Evolutionary conservation across 1,140 invertebrate species (phyloP).

Genomic region (Brachionus asplanchnoidis): DNA sequence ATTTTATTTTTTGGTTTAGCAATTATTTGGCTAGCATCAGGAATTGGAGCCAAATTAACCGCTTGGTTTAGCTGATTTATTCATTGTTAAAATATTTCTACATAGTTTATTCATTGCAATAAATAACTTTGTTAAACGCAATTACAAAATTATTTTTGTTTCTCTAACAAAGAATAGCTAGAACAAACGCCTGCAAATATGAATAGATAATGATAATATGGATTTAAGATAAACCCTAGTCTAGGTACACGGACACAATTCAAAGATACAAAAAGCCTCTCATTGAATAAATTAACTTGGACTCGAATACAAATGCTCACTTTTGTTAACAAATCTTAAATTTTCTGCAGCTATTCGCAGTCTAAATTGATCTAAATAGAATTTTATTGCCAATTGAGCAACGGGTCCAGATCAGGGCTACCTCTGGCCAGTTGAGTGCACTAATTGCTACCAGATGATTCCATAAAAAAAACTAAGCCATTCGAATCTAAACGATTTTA

Average conservation of each 20-base stretch:
- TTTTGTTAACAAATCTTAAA: neutral
- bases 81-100: slow-evolving; percentile 13
- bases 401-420: neutral
- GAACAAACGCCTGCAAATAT: slow-evolving; percentile 10
- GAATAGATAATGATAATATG: slow-evolving; percentile 10
- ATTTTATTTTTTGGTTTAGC: neutral
- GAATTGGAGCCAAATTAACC: neutral
- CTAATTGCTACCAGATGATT: neutral
- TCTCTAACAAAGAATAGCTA: neutral
- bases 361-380: neutral
- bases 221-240: neutral
- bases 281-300: neutral
- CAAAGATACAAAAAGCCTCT: neutral
- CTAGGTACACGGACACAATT: neutral
- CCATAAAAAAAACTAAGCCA: neutral
- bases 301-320: neutral
- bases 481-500: neutral
- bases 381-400: neutral
- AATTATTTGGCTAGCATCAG: neutral
- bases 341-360: neutral
- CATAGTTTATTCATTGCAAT: neutral
- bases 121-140: neutral
- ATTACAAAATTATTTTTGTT: slow-evolving; percentile 1
- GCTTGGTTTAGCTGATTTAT: slow-evolving; percentile 20
- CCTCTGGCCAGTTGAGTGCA: neutral